Base-by-base conservation (phyloP, 2,888 invertebrate genomes). In the Synergus gifuensis region DNA sequence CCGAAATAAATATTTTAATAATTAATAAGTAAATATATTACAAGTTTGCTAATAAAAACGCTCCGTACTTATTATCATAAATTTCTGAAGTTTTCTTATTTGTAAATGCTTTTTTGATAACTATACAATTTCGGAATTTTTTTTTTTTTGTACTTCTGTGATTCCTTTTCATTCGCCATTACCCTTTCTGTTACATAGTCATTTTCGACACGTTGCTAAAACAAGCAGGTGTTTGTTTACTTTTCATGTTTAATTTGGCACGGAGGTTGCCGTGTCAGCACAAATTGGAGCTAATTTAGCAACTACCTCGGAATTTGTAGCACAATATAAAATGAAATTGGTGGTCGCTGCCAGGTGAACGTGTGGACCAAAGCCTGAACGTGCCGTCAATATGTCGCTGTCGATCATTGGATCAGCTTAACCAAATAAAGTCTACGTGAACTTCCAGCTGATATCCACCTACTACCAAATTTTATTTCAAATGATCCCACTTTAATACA, bases 321-420 rank as follows among this genome's bases (percentile, higher is more conserved):
- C 84, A 85, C 83, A 83, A 85, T 86, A 86, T 85, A 87, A 87
- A 88, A 87, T 88, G 86, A 84, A 87, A 85, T 86, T 88, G 82
- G 84, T 81, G 84, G 82, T 84, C 82, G 83, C 79, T 82, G 80
- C 73, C 63, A 77, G 80, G 77, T 67, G 81, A 85, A 83, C 79
- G 82, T 80, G 81, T 79, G 79, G 77, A 81, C 79, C 69, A 67
- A 81, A 83, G 78, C 79, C 78, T 81, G 78, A 79, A 77, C 78
- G 79, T 78, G 81, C 81, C 81, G 84, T 81, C 82, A 83, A 83
- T 80, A 78, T 78, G 82, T 83, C 79, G 78, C 76, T 63, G 44
- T 77, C 84, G 83, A 86, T 85, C 85, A 86, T 86, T 84, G 84
- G 79, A 86, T 87, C 85, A 83, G 77, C 81, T 84, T 87, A 85